Evolutionary conservation across 1,140 invertebrate genomes (phyloP), one percentile per base, ranked within the genome.

Genomic region (Pseudomyrmex pallidus): DNA sequence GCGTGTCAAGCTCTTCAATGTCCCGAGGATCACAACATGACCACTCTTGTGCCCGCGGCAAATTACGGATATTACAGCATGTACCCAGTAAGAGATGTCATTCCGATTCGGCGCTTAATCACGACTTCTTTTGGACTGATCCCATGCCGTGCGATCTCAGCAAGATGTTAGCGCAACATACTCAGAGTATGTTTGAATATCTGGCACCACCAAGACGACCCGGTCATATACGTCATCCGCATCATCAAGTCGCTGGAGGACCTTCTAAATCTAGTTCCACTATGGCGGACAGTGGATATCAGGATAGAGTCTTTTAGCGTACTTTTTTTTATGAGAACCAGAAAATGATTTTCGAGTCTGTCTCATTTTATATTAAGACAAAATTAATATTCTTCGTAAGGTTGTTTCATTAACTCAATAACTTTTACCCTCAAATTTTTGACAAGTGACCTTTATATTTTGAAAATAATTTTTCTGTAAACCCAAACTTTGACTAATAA

Each of bases 61-160:
- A 94, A 93, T 86, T 96, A 94, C 82, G 95, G 95, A 92, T 96
- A 96, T 88, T 94, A 96, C 82, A 96, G 95, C 83, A 91, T 95
- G 22, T 94, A 93, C 82, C 70, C 90, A n/a, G n/a, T n/a, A n/a
- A n/a, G n/a, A n/a, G n/a, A n/a, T n/a, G n/a, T n/a, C n/a, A n/a
- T n/a, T n/a, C n/a, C n/a, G 98, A 99, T 91, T 97, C 97, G 1
- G 99, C 99, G 0, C 92, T 99, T 1, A 99, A 99, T 95, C 98
- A 99, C 90, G 98, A 99, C 91, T 99, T 99, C 93, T 99, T 99
- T 93, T 99, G 98, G 98, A 98, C 97, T 1, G 98, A 99, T 92
- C 99, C 99, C 44, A 97, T 99, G 96, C 99, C 99, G 35, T 97
- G 96, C 91, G 98, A 99, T 91, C 94, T 99, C 1, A 97, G 96